Conservation (phyloP, 2,113 vertebrate species). For the Ariopsis seemanni region DNA sequence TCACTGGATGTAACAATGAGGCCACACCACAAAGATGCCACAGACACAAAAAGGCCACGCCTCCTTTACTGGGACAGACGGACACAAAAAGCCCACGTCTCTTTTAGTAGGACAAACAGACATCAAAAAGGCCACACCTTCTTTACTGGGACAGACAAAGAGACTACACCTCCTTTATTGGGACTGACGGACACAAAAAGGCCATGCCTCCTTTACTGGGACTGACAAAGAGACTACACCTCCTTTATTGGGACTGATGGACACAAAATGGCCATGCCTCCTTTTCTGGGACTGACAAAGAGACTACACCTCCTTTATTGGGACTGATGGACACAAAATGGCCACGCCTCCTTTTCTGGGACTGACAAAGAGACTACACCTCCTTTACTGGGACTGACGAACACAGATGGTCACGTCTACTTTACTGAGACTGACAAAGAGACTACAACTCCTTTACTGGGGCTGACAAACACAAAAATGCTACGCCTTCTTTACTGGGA, state of each 20-base stretch:
- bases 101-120: neutral
- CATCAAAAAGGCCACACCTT: neutral
- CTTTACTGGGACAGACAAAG: neutral
- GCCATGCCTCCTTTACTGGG: neutral
- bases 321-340: neutral
- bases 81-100: neutral
- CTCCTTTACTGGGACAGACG: neutral
- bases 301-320: too few species aligned
- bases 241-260: neutral
- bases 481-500: neutral
- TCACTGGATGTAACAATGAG: too few species aligned
- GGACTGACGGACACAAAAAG: neutral
- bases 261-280: neutral
- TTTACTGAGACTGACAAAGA: neutral
- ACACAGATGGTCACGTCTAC: neutral
- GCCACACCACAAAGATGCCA: too few species aligned
- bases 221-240: neutral
- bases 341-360: neutral
- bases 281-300: neutral
- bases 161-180: neutral
- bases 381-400: neutral
- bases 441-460: neutral
- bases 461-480: neutral
- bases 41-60: neutral
- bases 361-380: neutral